These are phyloP conservation scores for Saturnia japonica DNA, from an alignment of 2,888 invertebrate genomes.

Conservation along the genomic window DNA sequence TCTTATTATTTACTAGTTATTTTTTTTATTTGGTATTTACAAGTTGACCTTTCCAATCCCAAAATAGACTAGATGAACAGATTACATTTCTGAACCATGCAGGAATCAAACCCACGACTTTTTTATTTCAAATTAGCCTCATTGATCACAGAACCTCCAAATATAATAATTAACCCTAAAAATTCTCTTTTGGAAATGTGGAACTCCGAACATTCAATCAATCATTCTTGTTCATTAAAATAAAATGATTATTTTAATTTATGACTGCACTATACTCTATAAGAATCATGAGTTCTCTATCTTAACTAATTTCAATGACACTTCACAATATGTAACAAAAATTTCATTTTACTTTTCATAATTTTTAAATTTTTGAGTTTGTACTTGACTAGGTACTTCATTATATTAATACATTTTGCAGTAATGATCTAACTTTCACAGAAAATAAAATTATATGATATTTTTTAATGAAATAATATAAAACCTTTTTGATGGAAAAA, in stretches of 20 bases:
- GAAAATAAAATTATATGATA: no score
- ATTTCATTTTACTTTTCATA: no score
- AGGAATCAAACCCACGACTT: constrained; percentile 34
- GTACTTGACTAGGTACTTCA: neutral
- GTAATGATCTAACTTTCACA: neutral
- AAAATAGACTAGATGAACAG: neutral
- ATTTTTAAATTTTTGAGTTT: neutral
- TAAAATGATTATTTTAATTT: neutral
- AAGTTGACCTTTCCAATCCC: neutral
- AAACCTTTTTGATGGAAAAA: no score
- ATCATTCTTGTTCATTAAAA: neutral
- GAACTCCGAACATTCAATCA: neutral
- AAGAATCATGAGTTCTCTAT: neutral
- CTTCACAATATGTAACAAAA: no score
- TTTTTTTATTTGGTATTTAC: neutral
- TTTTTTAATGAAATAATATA: no score
- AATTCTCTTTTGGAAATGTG: neutral
- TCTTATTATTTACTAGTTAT: neutral
- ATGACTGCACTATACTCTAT: neutral
- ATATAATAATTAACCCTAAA: neutral
- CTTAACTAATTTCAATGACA: no score
- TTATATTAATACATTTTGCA: neutral
- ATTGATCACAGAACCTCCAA: neutral
- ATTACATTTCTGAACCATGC: neutral
- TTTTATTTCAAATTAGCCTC: neutral